Evolutionary conservation across 1,140 invertebrate genomes (phyloP), one percentile per base, ranked within the genome.

Genomic region (Caenorhabditis brenneri): DNA sequence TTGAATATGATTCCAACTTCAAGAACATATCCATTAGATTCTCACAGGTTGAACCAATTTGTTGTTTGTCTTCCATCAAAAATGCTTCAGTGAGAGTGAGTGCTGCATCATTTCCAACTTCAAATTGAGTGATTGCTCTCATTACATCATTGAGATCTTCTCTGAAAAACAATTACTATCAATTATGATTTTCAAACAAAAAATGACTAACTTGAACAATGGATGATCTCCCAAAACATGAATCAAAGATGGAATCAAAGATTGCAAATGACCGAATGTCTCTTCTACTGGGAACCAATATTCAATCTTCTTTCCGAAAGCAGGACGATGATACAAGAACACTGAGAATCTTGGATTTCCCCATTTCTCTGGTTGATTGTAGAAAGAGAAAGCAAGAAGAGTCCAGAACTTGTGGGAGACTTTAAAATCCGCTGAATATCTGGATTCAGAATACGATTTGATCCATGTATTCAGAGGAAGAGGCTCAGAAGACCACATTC

Each of bases 281-380:
- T 55, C 65, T 74, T 81, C 60, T 16, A 55, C 33, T n/a, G 36
- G 36, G 84, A 85, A 85, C 84, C 84, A 85, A 58, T 81, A 85
- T 51, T 85, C 53, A 74, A 78, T 58, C 19, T 84, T 51, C 36
- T 60, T 65, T 46, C 29, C 48, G 10, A 74, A 84, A 6, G 22
- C 65, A 79, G 69, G 33, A 22, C 48, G 29, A 36, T 27, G 24
- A 79, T 58, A 58, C 7, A 78, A n/a, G 48, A 83, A 78, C 1
- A 49, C 81, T 27, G 39, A 81, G 48, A 82, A 60, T 29, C 31
- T 22, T 55, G 33, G 69, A 55, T 46, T 55, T 22, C 53, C 39
- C 46, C 46, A 49, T 27, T 82, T 74, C 60, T 58, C 42, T 9
- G 82, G 82, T 42, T 83, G 48, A 49, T 42, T 27, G 49, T 83